These are phyloP conservation scores for Drosophila burlai DNA, from an alignment of 1,140 invertebrate genomes.

Conservation along the genomic window DNA sequence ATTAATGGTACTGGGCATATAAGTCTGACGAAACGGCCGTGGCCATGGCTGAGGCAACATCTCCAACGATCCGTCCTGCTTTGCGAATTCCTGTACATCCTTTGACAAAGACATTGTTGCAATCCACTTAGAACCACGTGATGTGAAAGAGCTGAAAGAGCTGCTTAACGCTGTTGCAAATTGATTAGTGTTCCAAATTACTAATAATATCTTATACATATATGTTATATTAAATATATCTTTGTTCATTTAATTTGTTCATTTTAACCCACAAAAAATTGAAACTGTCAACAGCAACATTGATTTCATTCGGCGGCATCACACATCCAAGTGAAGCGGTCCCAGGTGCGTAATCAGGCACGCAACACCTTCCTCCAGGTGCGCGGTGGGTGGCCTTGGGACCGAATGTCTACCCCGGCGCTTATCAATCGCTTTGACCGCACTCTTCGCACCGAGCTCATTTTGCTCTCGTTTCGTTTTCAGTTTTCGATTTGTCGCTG, in stretches of 20 bases:
- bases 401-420: constrained; percentile 15
- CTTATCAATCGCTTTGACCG: constrained; percentile 50
- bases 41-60: too few species aligned
- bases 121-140: too few species aligned
- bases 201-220: not conserved
- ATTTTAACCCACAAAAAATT: constrained; percentile 5
- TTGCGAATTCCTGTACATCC: too few species aligned
- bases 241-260: not conserved
- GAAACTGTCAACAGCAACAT: constrained; percentile 13
- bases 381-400: constrained; percentile 12
- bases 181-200: not conserved
- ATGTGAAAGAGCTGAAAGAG: too few species aligned
- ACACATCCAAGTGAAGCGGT: constrained; percentile 21
- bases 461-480: constrained; percentile 50
- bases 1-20: too few species aligned
- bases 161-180: not conserved
- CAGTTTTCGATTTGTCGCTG: constrained; percentile 69
- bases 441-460: constrained; percentile 57
- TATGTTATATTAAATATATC: too few species aligned
- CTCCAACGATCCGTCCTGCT: too few species aligned
- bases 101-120: too few species aligned
- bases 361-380: not conserved
- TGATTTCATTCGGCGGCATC: constrained; percentile 17
- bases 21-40: too few species aligned
- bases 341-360: constrained; percentile 70